Base-by-base conservation (phyloP, 1,140 invertebrate species). In the Heterodera schachtii region DNA sequence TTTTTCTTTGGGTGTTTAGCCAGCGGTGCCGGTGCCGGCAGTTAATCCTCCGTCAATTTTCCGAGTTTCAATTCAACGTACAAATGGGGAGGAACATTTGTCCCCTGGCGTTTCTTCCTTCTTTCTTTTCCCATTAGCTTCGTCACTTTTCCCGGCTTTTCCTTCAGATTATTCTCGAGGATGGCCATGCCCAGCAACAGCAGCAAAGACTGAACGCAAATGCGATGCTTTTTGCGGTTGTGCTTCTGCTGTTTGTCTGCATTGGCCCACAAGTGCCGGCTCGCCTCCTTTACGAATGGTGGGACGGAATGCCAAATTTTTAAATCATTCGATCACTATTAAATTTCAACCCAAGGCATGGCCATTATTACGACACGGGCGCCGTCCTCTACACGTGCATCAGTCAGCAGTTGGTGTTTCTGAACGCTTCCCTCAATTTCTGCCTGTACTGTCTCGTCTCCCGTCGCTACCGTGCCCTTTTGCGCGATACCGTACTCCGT, bases 141-240 rank as follows among this genome's bases (percentile, higher is more conserved):
- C 31, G 31, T 31, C 31, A 31, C 31, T 31, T 31, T 31, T 1
- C 31, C 31, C 31, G 31, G 31, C 31, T 31, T 31, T 31, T 31
- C 31, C 31, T 31, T 31, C 31, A 31, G 31, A 31, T 31, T 31
- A 31, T 31, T 31, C 16, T 83, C 21, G 64, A 83, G 47, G 60
- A 31, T 49, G 69, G 21, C 75, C 52, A 57, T 75, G 71, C 79
- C 70, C 31, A 78, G 21, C 60, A 87, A 13, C 60, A 44, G 74
- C 41, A 78, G 44, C 83, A 82, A 44, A 76, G 75, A 44, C 81
- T 82, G 73, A 89, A 89, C 77, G 88, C 88, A 11, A 90, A 89
- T 84, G 88, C 89, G 41, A 89, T 89, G 89, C 84, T 89, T 21
- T 88, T 89, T 81, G 87, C 88, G 3, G 88, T 89, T 46, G 88